A percentile compares a stretch with the other conserved stretches of the same genome.
phyloP scores from a whole-genome alignment of 2,113 vertebrate genomes.

The Epinephelus moara region DNA sequence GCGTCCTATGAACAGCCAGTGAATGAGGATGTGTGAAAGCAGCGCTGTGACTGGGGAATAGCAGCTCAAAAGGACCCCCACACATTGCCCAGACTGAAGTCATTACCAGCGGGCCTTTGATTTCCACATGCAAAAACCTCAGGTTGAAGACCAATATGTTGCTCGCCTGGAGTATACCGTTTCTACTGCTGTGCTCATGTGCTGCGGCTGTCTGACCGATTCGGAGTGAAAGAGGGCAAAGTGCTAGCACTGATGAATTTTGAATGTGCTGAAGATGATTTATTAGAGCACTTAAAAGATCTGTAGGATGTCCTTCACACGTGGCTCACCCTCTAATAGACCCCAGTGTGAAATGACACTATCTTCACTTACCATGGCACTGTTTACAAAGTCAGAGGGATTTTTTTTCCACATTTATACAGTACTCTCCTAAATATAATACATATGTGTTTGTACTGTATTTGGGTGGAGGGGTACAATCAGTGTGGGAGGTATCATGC shows the following conservation, averaged over 20 bases:
- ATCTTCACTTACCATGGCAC: constrained; percentile 47
- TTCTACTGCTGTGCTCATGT: constrained; percentile 61
- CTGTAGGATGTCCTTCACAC: constrained; percentile 73
- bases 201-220: constrained; percentile 51
- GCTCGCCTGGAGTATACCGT: constrained; percentile 42
- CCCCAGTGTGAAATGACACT: constrained; percentile 60
- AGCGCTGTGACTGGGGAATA: constrained; percentile 57
- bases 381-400: constrained; percentile 47
- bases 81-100: constrained; percentile 78
- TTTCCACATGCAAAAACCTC: constrained; percentile 74
- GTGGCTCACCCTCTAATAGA: constrained; percentile 61
- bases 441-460: constrained; percentile 6
- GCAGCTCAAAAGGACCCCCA: constrained; percentile 71
- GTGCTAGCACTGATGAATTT: constrained; percentile 75
- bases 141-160: constrained; percentile 67
- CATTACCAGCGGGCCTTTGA: constrained; percentile 78
- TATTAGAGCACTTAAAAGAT: constrained; percentile 78
- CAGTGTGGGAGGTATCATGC: constrained; percentile 17
- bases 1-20: constrained; percentile 50
- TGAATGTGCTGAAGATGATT: constrained; percentile 76
- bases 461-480: constrained; percentile 16
- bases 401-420: constrained; percentile 28
- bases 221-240: constrained; percentile 65
- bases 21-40: constrained; percentile 79
- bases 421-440: constrained; percentile 30